A percentile compares a stretch with the other conserved stretches of the same genome.
Evolutionary conservation across 2,797 vertebrate species (phyloP).

Genomic region (Mormyrus proboscirostris): DNA sequence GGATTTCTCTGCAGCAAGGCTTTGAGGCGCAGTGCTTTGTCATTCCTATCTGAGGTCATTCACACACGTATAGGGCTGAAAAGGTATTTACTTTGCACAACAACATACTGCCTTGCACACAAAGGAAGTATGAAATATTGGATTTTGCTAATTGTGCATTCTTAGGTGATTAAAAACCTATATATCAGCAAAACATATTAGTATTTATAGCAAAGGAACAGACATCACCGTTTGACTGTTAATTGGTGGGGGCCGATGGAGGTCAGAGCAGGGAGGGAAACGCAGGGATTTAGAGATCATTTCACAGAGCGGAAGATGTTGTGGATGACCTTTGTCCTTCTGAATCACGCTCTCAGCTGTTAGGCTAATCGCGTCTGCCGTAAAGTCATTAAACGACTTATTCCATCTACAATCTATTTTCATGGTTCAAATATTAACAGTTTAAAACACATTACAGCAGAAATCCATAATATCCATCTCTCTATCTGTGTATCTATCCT

Average conservation of each 20-base stretch:
- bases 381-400: constrained; percentile 6
- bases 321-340: background rate
- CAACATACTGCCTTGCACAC: background rate
- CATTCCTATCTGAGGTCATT: background rate
- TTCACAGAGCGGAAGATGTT: background rate
- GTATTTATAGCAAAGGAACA: background rate
- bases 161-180: background rate
- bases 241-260: background rate
- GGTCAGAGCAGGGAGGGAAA: background rate
- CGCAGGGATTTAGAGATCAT: background rate
- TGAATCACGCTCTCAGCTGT: background rate
- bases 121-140: background rate
- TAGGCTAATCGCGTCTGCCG: background rate
- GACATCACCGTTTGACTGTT: background rate
- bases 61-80: background rate
- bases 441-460: constrained; percentile 5
- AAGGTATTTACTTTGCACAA: background rate
- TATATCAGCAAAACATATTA: background rate
- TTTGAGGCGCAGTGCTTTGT: background rate
- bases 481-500: background rate
- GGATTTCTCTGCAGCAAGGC: background rate
- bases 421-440: constrained; percentile 3
- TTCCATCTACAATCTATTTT: constrained; percentile 3
- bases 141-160: background rate
- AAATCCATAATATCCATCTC: constrained; percentile 5